phyloP scores from a whole-genome alignment of 2,888 invertebrate genomes.

The Pheosia tremula region DNA sequence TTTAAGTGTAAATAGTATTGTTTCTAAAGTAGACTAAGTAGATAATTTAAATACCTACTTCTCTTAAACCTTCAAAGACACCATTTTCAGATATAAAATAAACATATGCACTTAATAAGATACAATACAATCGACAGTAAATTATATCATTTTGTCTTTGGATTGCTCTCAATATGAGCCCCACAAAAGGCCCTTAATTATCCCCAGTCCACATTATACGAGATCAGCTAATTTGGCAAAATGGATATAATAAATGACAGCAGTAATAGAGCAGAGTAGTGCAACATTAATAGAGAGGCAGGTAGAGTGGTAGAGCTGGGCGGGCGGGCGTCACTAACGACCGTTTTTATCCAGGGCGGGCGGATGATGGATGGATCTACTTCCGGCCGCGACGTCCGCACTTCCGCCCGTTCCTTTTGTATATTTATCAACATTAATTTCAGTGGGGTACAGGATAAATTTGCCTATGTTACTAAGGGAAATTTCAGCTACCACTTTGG shows the following conservation, averaged over 20 bases:
- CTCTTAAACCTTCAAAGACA: too few relatives aligned
- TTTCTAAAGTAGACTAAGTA: too few relatives aligned
- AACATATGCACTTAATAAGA: background rate
- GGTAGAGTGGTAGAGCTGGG: conserved; percentile 54
- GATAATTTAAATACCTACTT: too few relatives aligned
- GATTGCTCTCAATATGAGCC: conserved; percentile 28
- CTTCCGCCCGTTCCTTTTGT: conserved; percentile 69
- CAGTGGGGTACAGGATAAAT: conserved; percentile 68
- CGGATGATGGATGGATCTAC: conserved; percentile 81
- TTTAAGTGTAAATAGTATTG: too few relatives aligned
- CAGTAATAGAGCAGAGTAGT: conserved; percentile 82
- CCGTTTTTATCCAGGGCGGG: conserved; percentile 83
- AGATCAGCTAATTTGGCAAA: conserved; percentile 81
- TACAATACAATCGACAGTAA: background rate
- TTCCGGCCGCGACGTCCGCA: conserved; percentile 78
- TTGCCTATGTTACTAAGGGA: conserved; percentile 42
- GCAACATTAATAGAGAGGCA: conserved; percentile 82
- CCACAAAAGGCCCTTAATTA: conserved; percentile 54
- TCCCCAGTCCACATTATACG: conserved; percentile 47
- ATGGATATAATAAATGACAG: conserved; percentile 83
- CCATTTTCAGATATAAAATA: too few relatives aligned
- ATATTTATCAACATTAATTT: conserved; percentile 82
- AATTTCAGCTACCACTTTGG: conserved; percentile 3
- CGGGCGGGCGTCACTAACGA: conserved; percentile 71
- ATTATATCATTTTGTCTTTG: background rate